These are phyloP conservation scores for Danio albolineatus DNA, from an alignment of 2,797 vertebrate genomes.

Conservation along the genomic window DNA sequence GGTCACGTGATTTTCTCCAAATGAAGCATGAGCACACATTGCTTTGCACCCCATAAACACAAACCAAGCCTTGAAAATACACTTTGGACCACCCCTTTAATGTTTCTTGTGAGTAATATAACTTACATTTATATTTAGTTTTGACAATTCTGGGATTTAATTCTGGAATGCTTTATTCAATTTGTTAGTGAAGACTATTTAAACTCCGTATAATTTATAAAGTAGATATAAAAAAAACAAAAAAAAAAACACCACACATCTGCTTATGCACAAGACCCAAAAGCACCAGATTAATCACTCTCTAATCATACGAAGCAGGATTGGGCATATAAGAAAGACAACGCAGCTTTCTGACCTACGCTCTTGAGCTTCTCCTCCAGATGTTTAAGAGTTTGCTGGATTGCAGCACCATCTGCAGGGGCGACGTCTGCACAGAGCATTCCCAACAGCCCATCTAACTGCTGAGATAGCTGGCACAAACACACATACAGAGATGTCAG, in stretches of 20 bases:
- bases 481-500: background rate
- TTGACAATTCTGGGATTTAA: too few relatives aligned
- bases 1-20: too few relatives aligned
- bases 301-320: background rate
- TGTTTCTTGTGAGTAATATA: too few relatives aligned
- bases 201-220: background rate
- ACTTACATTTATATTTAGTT: too few relatives aligned
- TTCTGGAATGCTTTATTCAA: too few relatives aligned
- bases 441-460: conserved; percentile 94
- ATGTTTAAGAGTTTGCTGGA: conserved; percentile 96
- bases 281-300: background rate
- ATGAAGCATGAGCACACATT: too few relatives aligned
- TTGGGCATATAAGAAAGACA: rapidly evolving
- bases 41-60: too few relatives aligned
- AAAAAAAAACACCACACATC: background rate
- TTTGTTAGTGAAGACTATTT: background rate
- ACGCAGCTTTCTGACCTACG: conserved; percentile 83
- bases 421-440: conserved; percentile 98
- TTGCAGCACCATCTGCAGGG: conserved; percentile 92
- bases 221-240: background rate
- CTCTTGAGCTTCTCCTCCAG: conserved; percentile 98
- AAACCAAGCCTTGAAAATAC: too few relatives aligned
- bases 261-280: background rate
- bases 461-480: conserved; percentile 90
- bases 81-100: too few relatives aligned